phyloP scores from a whole-genome alignment of 2,113 vertebrate genomes.

The Embiotoca jacksoni region DNA sequence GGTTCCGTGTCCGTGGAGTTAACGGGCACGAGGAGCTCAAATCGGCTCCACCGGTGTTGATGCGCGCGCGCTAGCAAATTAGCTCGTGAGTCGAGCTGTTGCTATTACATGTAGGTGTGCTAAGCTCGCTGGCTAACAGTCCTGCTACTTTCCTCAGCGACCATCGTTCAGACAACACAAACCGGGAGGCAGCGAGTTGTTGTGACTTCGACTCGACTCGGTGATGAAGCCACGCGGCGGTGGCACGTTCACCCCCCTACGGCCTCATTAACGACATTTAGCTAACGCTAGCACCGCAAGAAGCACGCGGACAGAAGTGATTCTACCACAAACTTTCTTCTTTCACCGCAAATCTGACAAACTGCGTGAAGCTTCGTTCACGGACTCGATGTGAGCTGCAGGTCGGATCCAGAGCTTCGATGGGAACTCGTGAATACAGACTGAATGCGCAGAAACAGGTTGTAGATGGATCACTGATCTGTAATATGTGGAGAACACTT shows the following conservation, averaged over 20 bases:
- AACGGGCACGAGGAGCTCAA: not conserved
- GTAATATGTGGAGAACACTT: no score
- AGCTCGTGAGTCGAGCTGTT: slow-evolving; percentile 41
- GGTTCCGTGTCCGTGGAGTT: not conserved
- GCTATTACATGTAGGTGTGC: slow-evolving; percentile 40
- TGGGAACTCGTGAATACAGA: no score
- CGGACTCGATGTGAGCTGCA: no score
- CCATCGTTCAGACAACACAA: not conserved
- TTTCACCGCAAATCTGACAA: not conserved
- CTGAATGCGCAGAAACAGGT: no score
- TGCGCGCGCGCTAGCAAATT: slow-evolving; percentile 63
- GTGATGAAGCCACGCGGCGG: not conserved
- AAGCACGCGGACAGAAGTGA: slow-evolving; percentile 44
- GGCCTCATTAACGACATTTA: not conserved
- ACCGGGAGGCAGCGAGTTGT: not conserved
- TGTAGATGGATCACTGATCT: no score
- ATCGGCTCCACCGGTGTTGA: not conserved
- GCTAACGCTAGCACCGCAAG: slow-evolving; percentile 25
- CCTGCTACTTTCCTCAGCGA: not conserved
- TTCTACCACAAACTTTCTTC: slow-evolving; percentile 11
- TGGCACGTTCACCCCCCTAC: not conserved
- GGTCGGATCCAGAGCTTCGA: no score
- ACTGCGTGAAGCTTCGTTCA: no score
- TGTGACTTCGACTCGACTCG: not conserved
- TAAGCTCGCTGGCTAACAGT: slow-evolving; percentile 49